Percentiles rank a stretch among this genome's conserved stretches.
Evolutionary conservation across 2,113 vertebrate genomes (phyloP).

Genomic region (Cygnus buccinator): DNA sequence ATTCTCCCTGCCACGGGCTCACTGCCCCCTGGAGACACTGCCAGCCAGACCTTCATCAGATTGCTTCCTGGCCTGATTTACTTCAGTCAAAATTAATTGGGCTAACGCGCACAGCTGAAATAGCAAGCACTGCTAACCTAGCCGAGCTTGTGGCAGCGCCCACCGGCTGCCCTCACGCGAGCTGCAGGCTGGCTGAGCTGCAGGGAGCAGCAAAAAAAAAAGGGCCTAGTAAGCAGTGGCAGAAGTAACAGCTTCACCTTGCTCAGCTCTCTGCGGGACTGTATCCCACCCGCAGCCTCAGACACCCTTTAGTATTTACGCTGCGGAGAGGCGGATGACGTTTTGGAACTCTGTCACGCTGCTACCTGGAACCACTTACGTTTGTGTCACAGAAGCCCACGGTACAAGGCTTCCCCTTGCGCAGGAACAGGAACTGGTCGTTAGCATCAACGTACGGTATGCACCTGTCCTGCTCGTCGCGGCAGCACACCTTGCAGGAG

Average conservation of each 20-base stretch:
- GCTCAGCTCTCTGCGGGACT: neutral
- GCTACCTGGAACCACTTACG: slow-evolving; percentile 75
- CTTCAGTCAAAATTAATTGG: neutral
- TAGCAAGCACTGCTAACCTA: neutral
- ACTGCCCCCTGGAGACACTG: neutral
- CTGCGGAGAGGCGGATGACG: rapidly evolving
- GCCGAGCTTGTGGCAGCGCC: rapidly evolving
- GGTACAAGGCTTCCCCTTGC: slow-evolving; percentile 96
- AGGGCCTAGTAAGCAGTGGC: neutral
- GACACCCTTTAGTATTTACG: neutral
- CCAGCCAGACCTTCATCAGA: neutral
- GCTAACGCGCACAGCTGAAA: neutral
- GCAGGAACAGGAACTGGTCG: slow-evolving; percentile 82
- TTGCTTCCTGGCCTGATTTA: neutral
- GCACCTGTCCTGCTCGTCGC: slow-evolving; percentile 79
- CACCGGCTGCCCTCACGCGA: neutral
- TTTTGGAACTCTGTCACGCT: neutral
- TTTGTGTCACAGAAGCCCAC: slow-evolving; percentile 93
- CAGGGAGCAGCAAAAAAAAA: neutral
- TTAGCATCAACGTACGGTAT: slow-evolving; percentile 70
- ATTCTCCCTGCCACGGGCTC: neutral
- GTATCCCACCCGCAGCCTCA: neutral
- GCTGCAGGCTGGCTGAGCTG: neutral
- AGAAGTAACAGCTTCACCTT: neutral
- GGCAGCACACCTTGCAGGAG: slow-evolving; percentile 97